Conservation (phyloP, 2,888 invertebrate species). For the Steromphala cineraria region DNA sequence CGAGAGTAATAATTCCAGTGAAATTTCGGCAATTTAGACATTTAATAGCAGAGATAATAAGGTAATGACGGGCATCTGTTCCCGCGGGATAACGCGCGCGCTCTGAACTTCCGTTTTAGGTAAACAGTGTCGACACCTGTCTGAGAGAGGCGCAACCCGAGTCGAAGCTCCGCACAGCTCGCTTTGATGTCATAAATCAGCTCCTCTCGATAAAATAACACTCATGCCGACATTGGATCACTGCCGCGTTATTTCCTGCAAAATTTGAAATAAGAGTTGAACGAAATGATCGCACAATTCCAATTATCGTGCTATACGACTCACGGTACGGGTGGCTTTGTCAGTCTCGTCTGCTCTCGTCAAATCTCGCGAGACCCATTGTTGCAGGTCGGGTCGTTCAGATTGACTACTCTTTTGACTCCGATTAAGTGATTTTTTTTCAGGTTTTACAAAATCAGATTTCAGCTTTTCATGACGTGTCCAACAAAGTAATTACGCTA, state of each 20-base stretch:
- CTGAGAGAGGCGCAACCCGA: neutral
- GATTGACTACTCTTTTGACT: too few species aligned
- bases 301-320: neutral
- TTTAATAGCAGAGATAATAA: constrained; percentile 17
- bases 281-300: neutral
- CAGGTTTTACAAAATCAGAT: too few species aligned
- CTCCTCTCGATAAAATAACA: neutral
- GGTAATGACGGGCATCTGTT: neutral
- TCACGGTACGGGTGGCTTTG: neutral
- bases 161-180: neutral
- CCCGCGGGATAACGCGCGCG: neutral
- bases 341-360: neutral
- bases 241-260: constrained; percentile 5
- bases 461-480: too few species aligned
- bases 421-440: too few species aligned
- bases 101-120: neutral
- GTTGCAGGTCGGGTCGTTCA: neutral
- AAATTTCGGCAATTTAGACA: constrained; percentile 19
- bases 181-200: constrained; percentile 10
- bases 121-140: constrained; percentile 16
- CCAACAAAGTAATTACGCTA: too few species aligned
- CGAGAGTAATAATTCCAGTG: constrained; percentile 19
- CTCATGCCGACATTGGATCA: neutral
- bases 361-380: neutral
- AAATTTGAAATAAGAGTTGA: neutral